A percentile compares a stretch with the other conserved stretches of the same genome.
These are phyloP conservation scores for Catocala fraxini DNA, from an alignment of 2,888 invertebrate species.

Conservation along the genomic window DNA sequence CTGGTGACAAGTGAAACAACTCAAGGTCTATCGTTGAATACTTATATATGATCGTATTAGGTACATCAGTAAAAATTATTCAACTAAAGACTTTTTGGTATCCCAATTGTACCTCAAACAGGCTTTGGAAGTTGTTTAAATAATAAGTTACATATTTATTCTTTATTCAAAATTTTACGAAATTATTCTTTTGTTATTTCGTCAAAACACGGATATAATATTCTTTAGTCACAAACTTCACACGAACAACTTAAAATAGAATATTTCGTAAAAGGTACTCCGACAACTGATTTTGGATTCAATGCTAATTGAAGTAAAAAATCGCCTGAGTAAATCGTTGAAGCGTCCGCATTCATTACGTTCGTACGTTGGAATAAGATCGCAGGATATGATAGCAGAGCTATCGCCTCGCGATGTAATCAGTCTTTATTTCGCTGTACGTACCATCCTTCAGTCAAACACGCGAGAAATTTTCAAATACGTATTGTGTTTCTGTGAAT, in stretches of 20 bases:
- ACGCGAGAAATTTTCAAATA: constrained; percentile 46
- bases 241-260: constrained; percentile 24
- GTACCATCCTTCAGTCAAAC: constrained; percentile 47
- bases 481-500: constrained; percentile 26
- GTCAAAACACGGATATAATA: too few relatives aligned
- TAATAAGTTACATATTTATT: too few relatives aligned
- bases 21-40: too few relatives aligned
- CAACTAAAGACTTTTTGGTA: too few relatives aligned
- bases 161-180: too few relatives aligned
- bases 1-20: too few relatives aligned
- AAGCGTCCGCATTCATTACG: constrained; percentile 61
- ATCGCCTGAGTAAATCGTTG: constrained; percentile 66
- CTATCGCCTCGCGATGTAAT: constrained; percentile 59
- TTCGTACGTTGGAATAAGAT: constrained; percentile 61
- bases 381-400: constrained; percentile 58
- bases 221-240: constrained; percentile 2
- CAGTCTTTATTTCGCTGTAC: constrained; percentile 53
- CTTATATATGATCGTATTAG: too few relatives aligned
- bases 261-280: constrained; percentile 32
- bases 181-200: too few relatives aligned
- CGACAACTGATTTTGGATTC: constrained; percentile 53
- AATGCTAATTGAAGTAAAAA: constrained; percentile 70
- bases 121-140: too few relatives aligned
- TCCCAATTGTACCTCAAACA: too few relatives aligned
- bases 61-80: too few relatives aligned